Conservation (phyloP, 2,113 vertebrate genomes). For the Ptilorrhoa leucosticta region DNA sequence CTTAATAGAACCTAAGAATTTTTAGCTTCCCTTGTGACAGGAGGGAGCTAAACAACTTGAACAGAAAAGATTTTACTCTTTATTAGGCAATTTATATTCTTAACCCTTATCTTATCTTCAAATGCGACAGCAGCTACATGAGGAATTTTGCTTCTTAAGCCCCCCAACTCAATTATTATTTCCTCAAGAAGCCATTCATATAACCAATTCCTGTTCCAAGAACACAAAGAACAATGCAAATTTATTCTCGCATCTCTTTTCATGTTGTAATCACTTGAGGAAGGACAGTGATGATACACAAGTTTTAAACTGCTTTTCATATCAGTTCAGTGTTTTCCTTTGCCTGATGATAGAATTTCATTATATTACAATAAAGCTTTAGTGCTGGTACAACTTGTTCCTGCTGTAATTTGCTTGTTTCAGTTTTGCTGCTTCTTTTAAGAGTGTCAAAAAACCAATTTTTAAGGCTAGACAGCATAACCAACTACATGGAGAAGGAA, state of each 20-base stretch:
- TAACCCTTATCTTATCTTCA: slow-evolving; percentile 18
- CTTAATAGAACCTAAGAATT: not conserved
- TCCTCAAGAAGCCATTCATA: not conserved
- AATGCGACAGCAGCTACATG: not conserved
- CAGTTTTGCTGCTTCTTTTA: not conserved
- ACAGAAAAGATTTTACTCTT: not conserved
- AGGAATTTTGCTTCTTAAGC: not conserved
- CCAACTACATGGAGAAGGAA: not conserved
- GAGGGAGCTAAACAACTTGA: not conserved
- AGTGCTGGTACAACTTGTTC: not conserved
- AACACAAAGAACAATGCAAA: not conserved
- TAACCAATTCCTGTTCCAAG: not conserved
- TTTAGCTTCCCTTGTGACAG: not conserved
- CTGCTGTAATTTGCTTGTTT: not conserved
- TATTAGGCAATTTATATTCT: slow-evolving; percentile 22
- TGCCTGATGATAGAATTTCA: not conserved
- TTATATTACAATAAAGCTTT: not conserved
- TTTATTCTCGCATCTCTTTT: slow-evolving; percentile 25
- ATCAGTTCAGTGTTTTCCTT: not conserved
- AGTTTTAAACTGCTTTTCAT: not conserved
- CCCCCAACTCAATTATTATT: not conserved
- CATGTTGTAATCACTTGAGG: not conserved
- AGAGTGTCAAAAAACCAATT: not conserved
- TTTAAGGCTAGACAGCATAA: not conserved
- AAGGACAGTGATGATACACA: not conserved